Evolutionary conservation across 1,140 invertebrate species (phyloP).

Genomic region (Diprion similis): DNA sequence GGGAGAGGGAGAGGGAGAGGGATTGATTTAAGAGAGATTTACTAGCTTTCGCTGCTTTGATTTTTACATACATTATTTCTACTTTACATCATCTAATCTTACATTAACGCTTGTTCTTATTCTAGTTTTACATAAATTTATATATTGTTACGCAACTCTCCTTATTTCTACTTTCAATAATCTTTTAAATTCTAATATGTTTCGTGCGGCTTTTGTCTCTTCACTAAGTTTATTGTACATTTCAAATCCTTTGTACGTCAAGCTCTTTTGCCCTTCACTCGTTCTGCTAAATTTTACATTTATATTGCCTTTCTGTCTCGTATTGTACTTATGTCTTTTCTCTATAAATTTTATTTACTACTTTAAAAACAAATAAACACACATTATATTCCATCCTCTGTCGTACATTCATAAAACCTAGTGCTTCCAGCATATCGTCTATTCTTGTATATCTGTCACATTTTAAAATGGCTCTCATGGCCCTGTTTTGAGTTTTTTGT

Average conservation of each 20-base stretch:
- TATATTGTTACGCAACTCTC: too few relatives aligned
- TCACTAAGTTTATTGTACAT: constrained; percentile 22
- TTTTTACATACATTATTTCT: too few relatives aligned
- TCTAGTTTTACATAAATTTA: too few relatives aligned
- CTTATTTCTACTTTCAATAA: too few relatives aligned
- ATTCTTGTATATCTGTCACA: constrained; percentile 21
- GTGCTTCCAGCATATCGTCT: constrained; percentile 16
- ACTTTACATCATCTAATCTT: too few relatives aligned
- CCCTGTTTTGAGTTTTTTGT: constrained; percentile 24
- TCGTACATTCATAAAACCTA: constrained; percentile 16
- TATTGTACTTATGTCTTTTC: constrained; percentile 10
- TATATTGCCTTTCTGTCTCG: constrained; percentile 13
- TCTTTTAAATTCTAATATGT: too few relatives aligned
- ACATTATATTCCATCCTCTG: constrained; percentile 22
- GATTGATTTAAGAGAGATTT: too few relatives aligned
- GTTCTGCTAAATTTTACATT: neutral
- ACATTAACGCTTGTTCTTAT: too few relatives aligned
- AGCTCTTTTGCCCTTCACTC: neutral
- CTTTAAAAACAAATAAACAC: constrained; percentile 21
- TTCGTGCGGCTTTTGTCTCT: too few relatives aligned
- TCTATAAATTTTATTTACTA: constrained; percentile 8
- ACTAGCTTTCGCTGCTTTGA: too few relatives aligned
- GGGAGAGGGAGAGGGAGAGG: too few relatives aligned
- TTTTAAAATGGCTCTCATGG: constrained; percentile 21
- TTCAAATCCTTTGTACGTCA: constrained; percentile 18